Conservation (phyloP, 2,797 vertebrate species). For the Lindbergichthys nudifrons region DNA sequence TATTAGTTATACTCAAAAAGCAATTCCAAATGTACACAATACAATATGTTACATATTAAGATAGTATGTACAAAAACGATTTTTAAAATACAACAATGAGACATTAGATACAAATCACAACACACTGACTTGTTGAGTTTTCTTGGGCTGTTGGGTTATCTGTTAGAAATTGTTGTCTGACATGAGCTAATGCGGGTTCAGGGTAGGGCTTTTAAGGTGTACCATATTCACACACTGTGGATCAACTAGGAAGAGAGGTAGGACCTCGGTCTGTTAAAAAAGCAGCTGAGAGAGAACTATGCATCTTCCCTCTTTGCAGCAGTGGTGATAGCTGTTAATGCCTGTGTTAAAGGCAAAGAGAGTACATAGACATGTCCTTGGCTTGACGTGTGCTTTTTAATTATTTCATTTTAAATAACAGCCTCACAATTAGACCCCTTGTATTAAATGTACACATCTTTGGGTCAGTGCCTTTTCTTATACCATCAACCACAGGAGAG, state of each 20-base stretch:
- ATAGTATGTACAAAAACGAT: constrained; percentile 88
- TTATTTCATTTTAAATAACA: constrained; percentile 6
- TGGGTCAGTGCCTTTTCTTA: constrained; percentile 71
- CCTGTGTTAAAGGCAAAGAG: constrained; percentile 62
- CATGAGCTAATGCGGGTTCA: constrained; percentile 48
- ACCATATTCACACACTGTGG: constrained; percentile 72
- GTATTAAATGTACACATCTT: constrained; percentile 67
- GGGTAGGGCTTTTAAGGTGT: constrained; percentile 60
- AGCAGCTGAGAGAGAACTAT: constrained; percentile 60
- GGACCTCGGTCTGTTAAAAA: constrained; percentile 52
- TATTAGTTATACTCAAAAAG: constrained; percentile 80
- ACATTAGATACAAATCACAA: constrained; percentile 65
- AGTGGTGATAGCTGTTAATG: constrained; percentile 56
- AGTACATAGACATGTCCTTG: constrained; percentile 79
- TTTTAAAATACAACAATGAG: constrained; percentile 77
- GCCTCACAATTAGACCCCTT: constrained; percentile 45
- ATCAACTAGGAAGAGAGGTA: constrained; percentile 51
- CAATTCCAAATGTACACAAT: constrained; percentile 85
- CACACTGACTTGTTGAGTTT: constrained; percentile 40
- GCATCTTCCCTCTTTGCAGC: constrained; percentile 61
- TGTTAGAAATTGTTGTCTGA: constrained; percentile 47
- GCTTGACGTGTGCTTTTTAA: constrained; percentile 74
- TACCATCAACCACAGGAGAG: constrained; percentile 46
- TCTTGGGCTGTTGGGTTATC: constrained; percentile 45
- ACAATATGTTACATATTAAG: constrained; percentile 92